Evolutionary conservation across 2,888 invertebrate genomes (phyloP), one percentile per base, ranked within the genome.

Genomic region (Coecobrya sp.): DNA sequence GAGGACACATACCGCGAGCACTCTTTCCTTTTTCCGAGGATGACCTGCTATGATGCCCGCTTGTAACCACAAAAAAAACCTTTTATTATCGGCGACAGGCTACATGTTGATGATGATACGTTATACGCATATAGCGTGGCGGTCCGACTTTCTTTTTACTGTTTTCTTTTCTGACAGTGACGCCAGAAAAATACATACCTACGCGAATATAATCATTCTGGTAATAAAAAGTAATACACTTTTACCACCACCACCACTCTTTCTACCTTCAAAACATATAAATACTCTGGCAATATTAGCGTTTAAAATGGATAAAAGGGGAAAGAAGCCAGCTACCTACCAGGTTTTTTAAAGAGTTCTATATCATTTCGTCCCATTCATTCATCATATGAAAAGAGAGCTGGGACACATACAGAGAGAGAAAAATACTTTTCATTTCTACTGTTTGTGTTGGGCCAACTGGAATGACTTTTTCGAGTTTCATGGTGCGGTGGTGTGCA

Each of bases 61-160:
- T 73, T 45, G 73, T 45, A 73, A 73, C 73, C 73, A 45, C 73
- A 73, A 73, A 70, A 42, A 68, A n/a, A 73, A 22, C 45, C 73
- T 73, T 73, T 45, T 73, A 73, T 45, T 73, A 73, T 73, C 45
- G 45, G 19, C 73, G 11, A 22, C 22, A 73, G 8, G 22, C 45
- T 73, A 73, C 73, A 45, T 73, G 70, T 36, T 70, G 36, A 36
- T 70, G 27, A 27, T 65, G 8, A 27, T 13, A 65, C 19, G 10
- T 27, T n/a, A 4, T 36, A 70, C 42, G 73, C 73, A 45, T 45
- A 45, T 45, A 45, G 45, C 19, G 45, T 16, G 4, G 36, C n/a
- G 36, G 5, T 19, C 45, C 19, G 22, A 8, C 73, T 19, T 22
- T 22, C 1, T 36, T 59, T 65, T 25, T 65, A 55, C 55, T 16